Conservation (phyloP, 2,797 vertebrate genomes). For the Pseudochromis fuscus region DNA sequence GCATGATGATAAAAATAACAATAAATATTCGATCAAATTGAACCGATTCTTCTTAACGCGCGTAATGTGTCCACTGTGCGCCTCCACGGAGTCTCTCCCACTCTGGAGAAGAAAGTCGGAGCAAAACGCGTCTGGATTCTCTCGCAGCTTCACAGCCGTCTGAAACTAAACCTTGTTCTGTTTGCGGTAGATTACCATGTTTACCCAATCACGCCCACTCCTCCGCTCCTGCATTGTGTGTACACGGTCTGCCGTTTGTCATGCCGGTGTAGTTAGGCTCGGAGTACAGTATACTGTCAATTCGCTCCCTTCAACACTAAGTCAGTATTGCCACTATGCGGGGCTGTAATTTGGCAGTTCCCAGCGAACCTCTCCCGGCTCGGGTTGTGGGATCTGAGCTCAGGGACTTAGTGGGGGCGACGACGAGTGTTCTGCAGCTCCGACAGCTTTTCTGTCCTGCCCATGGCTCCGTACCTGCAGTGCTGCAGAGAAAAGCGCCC, state of each 20-base stretch:
- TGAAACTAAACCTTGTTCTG: constrained; percentile 51
- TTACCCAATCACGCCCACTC: constrained; percentile 78
- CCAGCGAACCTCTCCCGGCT: constrained; percentile 34
- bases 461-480: constrained; percentile 90
- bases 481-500: constrained; percentile 89
- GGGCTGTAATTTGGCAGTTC: constrained; percentile 42
- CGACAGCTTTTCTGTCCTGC: constrained; percentile 83
- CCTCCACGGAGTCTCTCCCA: constrained; percentile 20
- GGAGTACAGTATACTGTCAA: constrained; percentile 42
- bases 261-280: constrained; percentile 56
- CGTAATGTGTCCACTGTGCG: constrained; percentile 28
- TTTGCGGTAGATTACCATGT: constrained; percentile 76
- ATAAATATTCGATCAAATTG: background rate
- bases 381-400: constrained; percentile 49
- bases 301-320: constrained; percentile 40
- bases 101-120: constrained; percentile 34
- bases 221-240: constrained; percentile 75
- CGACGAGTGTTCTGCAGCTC: constrained; percentile 73
- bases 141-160: constrained; percentile 16
- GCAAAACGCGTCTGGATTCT: constrained; percentile 22
- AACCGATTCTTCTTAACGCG: constrained; percentile 24
- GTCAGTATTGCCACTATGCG: constrained; percentile 45
- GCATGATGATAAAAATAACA: no score
- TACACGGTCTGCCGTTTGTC: constrained; percentile 61
- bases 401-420: constrained; percentile 57